phyloP scores from a whole-genome alignment of 1,140 invertebrate genomes.

The Episyrphus balteatus region DNA sequence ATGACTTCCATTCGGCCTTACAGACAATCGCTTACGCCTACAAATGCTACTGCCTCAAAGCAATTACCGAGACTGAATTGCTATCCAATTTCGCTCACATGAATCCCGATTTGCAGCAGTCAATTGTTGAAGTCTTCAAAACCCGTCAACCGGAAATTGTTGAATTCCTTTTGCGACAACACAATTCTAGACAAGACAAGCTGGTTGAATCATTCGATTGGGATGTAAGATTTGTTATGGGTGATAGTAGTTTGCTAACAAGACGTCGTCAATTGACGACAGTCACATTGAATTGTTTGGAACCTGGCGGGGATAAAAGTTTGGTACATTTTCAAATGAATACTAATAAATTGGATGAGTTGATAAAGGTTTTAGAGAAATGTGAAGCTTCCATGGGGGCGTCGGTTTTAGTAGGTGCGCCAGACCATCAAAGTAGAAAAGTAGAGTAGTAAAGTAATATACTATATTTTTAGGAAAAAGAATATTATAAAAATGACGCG shows the following conservation, averaged over 20 bases:
- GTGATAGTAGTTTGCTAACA: slow-evolving; percentile 1
- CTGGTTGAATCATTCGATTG: slow-evolving; percentile 6
- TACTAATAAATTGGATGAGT: neutral
- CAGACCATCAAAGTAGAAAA: too few relatives aligned
- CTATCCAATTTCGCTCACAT: slow-evolving; percentile 3
- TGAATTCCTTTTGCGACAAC: slow-evolving; percentile 1
- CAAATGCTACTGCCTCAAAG: neutral
- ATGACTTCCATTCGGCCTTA: slow-evolving; percentile 2
- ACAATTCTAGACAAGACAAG: slow-evolving; percentile 1
- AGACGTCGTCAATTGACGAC: neutral
- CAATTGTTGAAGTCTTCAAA: slow-evolving; percentile 2
- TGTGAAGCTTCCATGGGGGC: neutral
- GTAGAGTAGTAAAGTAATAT: too few relatives aligned
- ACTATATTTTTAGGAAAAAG: too few relatives aligned
- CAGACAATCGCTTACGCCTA: slow-evolving; percentile 4
- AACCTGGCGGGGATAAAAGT: neutral
- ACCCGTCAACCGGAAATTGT: neutral
- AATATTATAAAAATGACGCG: too few relatives aligned
- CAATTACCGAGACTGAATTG: slow-evolving; percentile 2
- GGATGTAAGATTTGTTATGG: slow-evolving; percentile 4
- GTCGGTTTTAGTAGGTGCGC: too few relatives aligned
- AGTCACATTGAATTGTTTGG: slow-evolving; percentile 1
- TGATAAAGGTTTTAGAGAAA: slow-evolving; percentile 4
- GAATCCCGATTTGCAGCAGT: slow-evolving; percentile 2
- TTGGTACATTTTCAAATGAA: neutral